Evolutionary conservation across 1,140 invertebrate species (phyloP).

Genomic region (Eciton burchellii): DNA sequence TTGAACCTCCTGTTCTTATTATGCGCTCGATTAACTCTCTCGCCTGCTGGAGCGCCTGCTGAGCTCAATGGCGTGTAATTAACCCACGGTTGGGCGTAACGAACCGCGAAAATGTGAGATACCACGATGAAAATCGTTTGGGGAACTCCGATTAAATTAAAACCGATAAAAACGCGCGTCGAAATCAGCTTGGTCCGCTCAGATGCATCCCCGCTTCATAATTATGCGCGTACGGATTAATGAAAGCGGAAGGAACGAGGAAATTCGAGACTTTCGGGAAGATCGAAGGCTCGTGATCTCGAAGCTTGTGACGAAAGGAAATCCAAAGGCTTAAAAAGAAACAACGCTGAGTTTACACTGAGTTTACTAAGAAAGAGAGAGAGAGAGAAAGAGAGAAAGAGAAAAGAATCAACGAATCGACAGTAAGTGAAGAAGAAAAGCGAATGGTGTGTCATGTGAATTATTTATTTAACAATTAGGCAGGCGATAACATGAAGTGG

Average conservation of each 20-base stretch:
- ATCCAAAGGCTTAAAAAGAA: background rate
- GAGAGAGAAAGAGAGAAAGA: too few species aligned
- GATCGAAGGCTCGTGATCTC: too few species aligned
- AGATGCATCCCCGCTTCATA: background rate
- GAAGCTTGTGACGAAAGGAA: background rate
- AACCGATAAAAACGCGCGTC: background rate
- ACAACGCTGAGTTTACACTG: background rate
- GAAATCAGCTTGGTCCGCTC: too few species aligned
- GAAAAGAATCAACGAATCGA: slow-evolving; percentile 42
- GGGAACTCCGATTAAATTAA: background rate
- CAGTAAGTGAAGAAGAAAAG: slow-evolving; percentile 40
- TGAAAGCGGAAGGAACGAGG: background rate
- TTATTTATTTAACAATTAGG: slow-evolving; percentile 76
- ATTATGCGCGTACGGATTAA: background rate
- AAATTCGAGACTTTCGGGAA: background rate
- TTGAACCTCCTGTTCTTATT: slow-evolving; percentile 75
- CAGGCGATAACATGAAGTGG: slow-evolving; percentile 72
- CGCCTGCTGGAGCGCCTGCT: slow-evolving; percentile 52
- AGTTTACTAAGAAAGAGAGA: too few species aligned
- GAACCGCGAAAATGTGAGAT: slow-evolving; percentile 66
- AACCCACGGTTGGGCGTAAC: slow-evolving; percentile 61
- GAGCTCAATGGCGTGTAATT: slow-evolving; percentile 72
- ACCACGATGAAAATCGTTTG: slow-evolving; percentile 8
- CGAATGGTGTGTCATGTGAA: slow-evolving; percentile 67
- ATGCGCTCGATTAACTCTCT: slow-evolving; percentile 75